phyloP scores from a whole-genome alignment of 2,797 vertebrate genomes.

The Myotis findleyi region DNA sequence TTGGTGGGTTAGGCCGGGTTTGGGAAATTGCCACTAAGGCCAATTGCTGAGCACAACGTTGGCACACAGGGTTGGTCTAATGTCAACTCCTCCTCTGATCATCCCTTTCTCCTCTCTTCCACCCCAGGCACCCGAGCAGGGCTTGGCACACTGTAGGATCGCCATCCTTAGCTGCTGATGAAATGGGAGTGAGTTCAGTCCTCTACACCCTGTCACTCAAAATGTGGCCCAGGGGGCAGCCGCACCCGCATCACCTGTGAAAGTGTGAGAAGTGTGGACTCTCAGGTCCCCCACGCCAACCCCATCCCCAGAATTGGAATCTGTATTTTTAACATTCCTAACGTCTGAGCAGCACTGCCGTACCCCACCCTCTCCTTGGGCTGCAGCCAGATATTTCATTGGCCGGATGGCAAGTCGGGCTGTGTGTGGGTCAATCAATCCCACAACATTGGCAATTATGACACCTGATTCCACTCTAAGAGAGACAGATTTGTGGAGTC shows the following conservation, averaged over 20 bases:
- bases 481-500: constrained; percentile 74
- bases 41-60: neutral
- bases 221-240: neutral
- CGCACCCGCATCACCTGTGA: neutral
- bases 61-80: neutral
- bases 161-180: neutral
- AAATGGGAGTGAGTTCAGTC: neutral
- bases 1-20: rapidly evolving
- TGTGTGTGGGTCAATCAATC: constrained; percentile 60
- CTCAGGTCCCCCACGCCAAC: neutral
- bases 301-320: neutral
- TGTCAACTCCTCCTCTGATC: neutral
- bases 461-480: constrained; percentile 78
- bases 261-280: no score
- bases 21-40: neutral
- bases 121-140: neutral
- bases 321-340: neutral
- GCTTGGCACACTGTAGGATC: neutral
- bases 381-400: constrained; percentile 30
- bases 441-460: constrained; percentile 62
- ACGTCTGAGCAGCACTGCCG: neutral
- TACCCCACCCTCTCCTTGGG: neutral
- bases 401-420: neutral
- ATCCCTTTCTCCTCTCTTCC: neutral
- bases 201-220: neutral